A percentile compares a stretch with the other conserved stretches of the same genome.
phyloP scores from a whole-genome alignment of 2,888 invertebrate genomes.

The Microctonus brassicae region DNA sequence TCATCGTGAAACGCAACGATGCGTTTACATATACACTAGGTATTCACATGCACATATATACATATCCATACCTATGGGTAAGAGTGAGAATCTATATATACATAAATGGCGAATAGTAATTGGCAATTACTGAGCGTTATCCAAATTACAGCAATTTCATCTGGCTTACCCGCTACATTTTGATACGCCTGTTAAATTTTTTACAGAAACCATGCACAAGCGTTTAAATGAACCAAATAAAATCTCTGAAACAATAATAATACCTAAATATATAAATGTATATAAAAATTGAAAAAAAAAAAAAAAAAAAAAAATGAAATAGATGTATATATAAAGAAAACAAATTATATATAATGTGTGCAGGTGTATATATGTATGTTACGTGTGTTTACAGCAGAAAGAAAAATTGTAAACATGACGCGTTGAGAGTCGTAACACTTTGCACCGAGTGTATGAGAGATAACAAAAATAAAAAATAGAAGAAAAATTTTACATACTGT shows the following conservation, averaged over 20 bases:
- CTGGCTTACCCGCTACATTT: conserved; percentile 10
- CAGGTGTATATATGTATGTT: not conserved
- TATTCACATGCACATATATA: too few relatives aligned
- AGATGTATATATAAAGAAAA: too few relatives aligned
- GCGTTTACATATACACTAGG: too few relatives aligned
- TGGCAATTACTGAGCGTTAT: conserved; percentile 46
- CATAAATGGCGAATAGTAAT: conserved; percentile 41
- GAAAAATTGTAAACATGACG: not conserved
- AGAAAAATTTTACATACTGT: not conserved
- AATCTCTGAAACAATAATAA: not conserved
- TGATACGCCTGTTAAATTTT: conserved; percentile 19
- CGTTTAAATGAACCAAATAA: conserved; percentile 1
- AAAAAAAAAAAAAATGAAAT: too few relatives aligned
- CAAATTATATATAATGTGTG: not conserved
- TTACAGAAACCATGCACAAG: not conserved
- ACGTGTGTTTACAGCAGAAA: not conserved
- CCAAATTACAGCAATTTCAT: conserved; percentile 43
- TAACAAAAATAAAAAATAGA: not conserved
- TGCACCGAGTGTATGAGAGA: not conserved
- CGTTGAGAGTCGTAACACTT: not conserved
- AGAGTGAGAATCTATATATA: conserved; percentile 8
- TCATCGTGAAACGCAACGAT: conserved; percentile 10
- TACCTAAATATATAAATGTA: too few relatives aligned
- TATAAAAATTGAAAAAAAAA: too few relatives aligned
- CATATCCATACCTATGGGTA: not conserved